phyloP scores from a whole-genome alignment of 2,797 vertebrate species.

The Antennarius maculatus region DNA sequence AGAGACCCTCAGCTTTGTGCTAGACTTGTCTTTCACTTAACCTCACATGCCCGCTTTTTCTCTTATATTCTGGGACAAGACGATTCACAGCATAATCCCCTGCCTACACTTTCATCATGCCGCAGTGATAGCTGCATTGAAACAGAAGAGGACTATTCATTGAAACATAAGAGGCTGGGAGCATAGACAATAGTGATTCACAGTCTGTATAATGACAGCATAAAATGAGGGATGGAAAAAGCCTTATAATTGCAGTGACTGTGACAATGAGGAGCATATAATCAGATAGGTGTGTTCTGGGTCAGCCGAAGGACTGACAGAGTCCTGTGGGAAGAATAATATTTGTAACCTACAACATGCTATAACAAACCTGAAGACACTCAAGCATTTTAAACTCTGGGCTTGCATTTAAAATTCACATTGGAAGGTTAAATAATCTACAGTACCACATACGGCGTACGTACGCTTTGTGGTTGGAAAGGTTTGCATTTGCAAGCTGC shows the following conservation, averaged over 20 bases:
- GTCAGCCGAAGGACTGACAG: conserved; percentile 18
- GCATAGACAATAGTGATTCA: conserved; percentile 20
- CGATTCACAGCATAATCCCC: conserved; percentile 44
- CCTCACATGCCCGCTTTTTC: conserved; percentile 27
- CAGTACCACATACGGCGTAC: too few species aligned
- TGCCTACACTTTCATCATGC: conserved; percentile 25
- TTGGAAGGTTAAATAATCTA: neutral
- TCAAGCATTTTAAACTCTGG: neutral
- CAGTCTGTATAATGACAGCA: conserved; percentile 14
- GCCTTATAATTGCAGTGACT: conserved; percentile 17
- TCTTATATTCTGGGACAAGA: conserved; percentile 7
- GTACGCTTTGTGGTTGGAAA: too few species aligned
- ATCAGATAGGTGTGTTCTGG: conserved; percentile 32
- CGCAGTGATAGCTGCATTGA: conserved; percentile 9
- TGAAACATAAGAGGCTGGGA: conserved; percentile 10
- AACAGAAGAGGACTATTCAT: conserved; percentile 11
- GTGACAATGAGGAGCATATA: conserved; percentile 24
- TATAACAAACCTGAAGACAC: conserved; percentile 13
- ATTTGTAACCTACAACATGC: conserved; percentile 8
- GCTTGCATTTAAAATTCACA: neutral
- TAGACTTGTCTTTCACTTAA: conserved; percentile 56
- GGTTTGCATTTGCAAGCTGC: too few species aligned
- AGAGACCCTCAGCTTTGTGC: conserved; percentile 29
- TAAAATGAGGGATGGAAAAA: conserved; percentile 1
- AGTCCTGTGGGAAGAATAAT: neutral